Conservation (phyloP, 1,140 invertebrate species). For the Hyles euphorbiae region DNA sequence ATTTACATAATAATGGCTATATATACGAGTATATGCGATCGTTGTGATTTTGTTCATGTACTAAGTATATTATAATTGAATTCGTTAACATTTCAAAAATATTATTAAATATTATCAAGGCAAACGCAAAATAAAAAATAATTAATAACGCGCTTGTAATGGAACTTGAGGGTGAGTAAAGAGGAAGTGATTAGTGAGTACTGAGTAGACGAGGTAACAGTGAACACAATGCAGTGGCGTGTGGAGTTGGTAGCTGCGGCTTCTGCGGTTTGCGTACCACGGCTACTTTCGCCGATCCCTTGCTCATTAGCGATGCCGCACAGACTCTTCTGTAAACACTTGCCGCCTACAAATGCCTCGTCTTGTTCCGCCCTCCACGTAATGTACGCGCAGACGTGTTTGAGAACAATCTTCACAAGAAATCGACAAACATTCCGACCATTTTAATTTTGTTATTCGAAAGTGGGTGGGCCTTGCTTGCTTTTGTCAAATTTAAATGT, state of each 20-base stretch:
- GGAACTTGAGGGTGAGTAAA: conserved; percentile 21
- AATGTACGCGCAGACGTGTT: conserved; percentile 27
- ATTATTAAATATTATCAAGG: too few species aligned
- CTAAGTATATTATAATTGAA: too few species aligned
- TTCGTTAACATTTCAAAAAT: too few species aligned
- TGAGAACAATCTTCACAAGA: conserved; percentile 31
- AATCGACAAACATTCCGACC: too few species aligned
- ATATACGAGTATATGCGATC: not conserved
- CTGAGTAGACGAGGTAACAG: conserved; percentile 5
- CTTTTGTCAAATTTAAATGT: not conserved
- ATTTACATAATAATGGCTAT: not conserved
- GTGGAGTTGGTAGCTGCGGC: conserved; percentile 16
- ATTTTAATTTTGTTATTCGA: too few species aligned
- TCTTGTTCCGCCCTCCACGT: conserved; percentile 31
- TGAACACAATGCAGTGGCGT: conserved; percentile 13
- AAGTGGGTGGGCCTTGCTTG: too few species aligned
- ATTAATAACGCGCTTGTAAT: conserved; percentile 11
- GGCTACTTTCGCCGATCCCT: conserved; percentile 49
- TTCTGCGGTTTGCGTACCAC: conserved; percentile 28
- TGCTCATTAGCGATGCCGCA: conserved; percentile 58
- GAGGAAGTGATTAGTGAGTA: conserved; percentile 14
- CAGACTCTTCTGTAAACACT: conserved; percentile 57
- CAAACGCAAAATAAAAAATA: too few species aligned
- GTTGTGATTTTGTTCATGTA: too few species aligned
- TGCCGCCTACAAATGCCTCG: conserved; percentile 53